Percentiles rank a stretch among this genome's conserved stretches.
These are phyloP conservation scores for Xanthorhoe designata DNA, from an alignment of 2,888 invertebrate genomes.

Conservation along the genomic window DNA sequence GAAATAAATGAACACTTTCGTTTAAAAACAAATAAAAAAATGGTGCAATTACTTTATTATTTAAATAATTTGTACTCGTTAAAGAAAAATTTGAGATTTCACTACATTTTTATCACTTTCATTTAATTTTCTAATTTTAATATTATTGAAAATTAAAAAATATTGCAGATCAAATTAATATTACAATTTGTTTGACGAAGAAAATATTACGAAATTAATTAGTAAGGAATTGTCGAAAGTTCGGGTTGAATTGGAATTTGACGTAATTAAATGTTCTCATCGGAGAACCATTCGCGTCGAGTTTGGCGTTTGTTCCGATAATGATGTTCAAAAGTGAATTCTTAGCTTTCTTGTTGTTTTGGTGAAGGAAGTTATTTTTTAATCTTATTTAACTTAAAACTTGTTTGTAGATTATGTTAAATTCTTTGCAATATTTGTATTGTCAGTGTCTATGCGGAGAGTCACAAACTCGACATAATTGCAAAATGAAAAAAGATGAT, in stretches of 20 bases:
- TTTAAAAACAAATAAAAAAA: too few species aligned
- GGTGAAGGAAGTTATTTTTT: neutral
- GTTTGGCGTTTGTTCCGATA: neutral
- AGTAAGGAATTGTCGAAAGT: conserved; percentile 9
- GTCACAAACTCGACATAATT: too few species aligned
- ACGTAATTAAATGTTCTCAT: conserved; percentile 26
- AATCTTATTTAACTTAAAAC: neutral
- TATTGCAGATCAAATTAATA: neutral
- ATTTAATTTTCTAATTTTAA: neutral
- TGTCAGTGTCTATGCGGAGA: too few species aligned
- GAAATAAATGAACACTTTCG: too few species aligned
- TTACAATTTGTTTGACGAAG: neutral
- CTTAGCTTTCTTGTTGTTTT: neutral
- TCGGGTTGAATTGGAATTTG: conserved; percentile 23
- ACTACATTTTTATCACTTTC: too few species aligned
- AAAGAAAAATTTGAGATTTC: too few species aligned
- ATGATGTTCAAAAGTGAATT: neutral
- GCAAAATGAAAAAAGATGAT: too few species aligned
- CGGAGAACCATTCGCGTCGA: conserved; percentile 3
- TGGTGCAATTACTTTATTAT: too few species aligned
- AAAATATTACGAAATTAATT: conserved; percentile 22
- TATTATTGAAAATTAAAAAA: neutral
- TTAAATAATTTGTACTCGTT: too few species aligned
- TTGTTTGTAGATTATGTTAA: too few species aligned
- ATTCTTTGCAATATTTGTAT: neutral